Percentiles rank a stretch among this genome's conserved stretches.
Conservation (phyloP, 2,113 vertebrate species). For the Petromus typicus region DNA sequence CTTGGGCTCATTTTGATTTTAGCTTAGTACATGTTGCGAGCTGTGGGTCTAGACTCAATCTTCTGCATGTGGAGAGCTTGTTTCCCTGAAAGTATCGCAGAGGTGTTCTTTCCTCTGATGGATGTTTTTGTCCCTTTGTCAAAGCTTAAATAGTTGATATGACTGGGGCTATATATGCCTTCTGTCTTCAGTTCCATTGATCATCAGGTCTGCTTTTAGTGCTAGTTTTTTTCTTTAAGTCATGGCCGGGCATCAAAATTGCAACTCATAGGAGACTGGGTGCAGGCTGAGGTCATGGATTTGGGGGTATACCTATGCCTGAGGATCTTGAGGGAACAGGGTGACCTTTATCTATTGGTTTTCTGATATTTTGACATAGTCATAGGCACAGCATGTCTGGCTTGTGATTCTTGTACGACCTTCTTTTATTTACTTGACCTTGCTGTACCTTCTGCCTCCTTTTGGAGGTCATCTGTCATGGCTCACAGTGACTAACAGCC, state of each 20-base stretch:
- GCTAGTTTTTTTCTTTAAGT: background rate
- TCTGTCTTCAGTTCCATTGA: background rate
- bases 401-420: background rate
- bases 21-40: background rate
- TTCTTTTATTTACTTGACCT: background rate
- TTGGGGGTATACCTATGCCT: background rate
- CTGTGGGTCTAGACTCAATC: background rate
- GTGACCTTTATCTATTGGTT: background rate
- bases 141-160: background rate
- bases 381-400: background rate
- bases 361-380: background rate
- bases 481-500: background rate
- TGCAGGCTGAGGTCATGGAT: background rate
- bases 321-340: background rate
- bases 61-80: background rate
- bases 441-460: background rate
- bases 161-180: background rate
- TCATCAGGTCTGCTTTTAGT: background rate
- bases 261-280: background rate
- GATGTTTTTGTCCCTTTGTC: background rate
- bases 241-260: background rate
- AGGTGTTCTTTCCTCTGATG: background rate
- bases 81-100: background rate
- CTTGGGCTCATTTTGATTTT: background rate
- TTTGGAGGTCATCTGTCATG: too few relatives aligned